phyloP scores from a whole-genome alignment of 2,888 invertebrate genomes.

The Branchipolynoe longqiensis region DNA sequence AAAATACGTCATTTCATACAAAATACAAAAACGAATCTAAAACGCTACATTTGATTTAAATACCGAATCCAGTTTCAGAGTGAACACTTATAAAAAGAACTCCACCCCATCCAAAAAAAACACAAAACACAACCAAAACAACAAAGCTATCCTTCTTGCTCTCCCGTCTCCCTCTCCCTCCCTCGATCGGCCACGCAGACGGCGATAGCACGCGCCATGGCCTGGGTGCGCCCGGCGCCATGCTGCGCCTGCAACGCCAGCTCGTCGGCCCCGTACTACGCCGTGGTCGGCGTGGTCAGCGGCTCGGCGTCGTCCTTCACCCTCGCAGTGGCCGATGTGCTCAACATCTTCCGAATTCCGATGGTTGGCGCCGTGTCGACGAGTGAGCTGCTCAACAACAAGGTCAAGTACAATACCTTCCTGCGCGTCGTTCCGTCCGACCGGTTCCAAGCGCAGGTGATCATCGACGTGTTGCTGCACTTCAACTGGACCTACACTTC shows the following conservation, averaged over 20 bases:
- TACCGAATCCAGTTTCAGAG: too few species aligned
- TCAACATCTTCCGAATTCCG: conserved; percentile 60
- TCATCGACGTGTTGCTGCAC: conserved; percentile 69
- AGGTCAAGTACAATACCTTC: conserved; percentile 49
- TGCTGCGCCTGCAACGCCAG: conserved; percentile 39
- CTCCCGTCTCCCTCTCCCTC: too few species aligned
- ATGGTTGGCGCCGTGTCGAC: conserved; percentile 62
- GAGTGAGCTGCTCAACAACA: conserved; percentile 60
- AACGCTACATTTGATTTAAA: too few species aligned
- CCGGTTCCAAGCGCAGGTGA: conserved; percentile 65
- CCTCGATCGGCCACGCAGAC: too few species aligned
- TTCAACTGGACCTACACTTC: conserved; percentile 89
- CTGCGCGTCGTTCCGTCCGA: conserved; percentile 57
- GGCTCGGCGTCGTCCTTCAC: conserved; percentile 61
- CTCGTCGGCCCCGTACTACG: conserved; percentile 44
- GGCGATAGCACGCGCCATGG: conserved; percentile 55
- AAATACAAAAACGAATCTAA: too few species aligned
- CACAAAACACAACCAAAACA: too few species aligned
- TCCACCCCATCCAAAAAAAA: too few species aligned
- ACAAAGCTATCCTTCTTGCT: too few species aligned
- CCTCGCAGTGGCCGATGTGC: conserved; percentile 56
- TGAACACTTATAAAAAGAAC: too few species aligned
- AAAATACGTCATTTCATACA: too few species aligned
- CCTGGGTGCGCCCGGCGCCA: conserved; percentile 33
- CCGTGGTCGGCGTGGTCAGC: conserved; percentile 61